Evolutionary conservation across 2,113 vertebrate species (phyloP), one percentile per base, ranked within the genome.

Genomic region (Triplophysa dalaica): DNA sequence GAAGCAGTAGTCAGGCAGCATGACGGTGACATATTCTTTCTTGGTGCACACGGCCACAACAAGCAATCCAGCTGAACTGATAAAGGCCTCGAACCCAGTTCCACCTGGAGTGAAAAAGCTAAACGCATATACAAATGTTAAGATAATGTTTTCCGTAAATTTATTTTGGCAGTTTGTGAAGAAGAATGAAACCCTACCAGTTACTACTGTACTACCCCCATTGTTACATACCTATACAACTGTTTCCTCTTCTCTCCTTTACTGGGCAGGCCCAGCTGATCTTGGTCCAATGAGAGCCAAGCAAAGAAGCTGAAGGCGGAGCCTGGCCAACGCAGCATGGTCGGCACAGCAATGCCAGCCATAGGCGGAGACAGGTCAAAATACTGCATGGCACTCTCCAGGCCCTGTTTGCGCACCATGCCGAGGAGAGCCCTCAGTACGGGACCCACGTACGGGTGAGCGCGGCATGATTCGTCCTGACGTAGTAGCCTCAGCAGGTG

Each of bases 21-120:
- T 94, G 83, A 99, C 96, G 0, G 98, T 98, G 60, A 96, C 94
- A 19, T 98, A 99, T 86, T 99, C 98, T 88, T 96, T 97, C 91
- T 98, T 98, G 0, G 96, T 98, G 89, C 98, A 99, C 33, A 99
- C 96, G 0, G 98, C 98, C 85, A 98, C 96, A 75, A 98, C 97
- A 81, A 99, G 75, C 24, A 92, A 89, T 16, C 98, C 98, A 0
- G 93, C 93, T 26, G 88, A 93, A 0, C 96, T 95, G 86, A 99
- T 94, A 79, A 99, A 99, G 65, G 98, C 98, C 92, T 98, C 97
- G 78, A 99, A 99, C 0, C 98, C 98, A 1, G 94, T 96, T 48
- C 98, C 98, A 21, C 94, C 94, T 2, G 90, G 93, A 79, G 96
- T 96, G 85, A 98, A 99, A 90, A 98, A 99, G 84, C 98, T 99